phyloP scores from a whole-genome alignment of 2,113 vertebrate genomes.

The Apistogramma diplotaenia region DNA sequence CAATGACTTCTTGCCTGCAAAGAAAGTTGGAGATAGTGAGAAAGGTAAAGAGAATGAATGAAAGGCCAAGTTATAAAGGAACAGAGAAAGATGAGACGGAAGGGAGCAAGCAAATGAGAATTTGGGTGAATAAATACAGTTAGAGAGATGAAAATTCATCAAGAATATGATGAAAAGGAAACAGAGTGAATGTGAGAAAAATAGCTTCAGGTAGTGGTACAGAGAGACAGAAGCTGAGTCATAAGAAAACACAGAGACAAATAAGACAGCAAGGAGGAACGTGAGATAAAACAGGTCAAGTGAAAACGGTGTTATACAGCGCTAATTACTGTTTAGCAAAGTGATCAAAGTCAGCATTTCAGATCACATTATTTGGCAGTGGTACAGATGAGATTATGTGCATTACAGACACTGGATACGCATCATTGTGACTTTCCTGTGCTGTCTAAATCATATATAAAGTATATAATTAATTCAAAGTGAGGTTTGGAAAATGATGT shows the following conservation, averaged over 20 bases:
- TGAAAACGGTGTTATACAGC: slow-evolving; percentile 20
- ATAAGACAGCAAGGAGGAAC: slow-evolving; percentile 33
- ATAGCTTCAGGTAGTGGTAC: background rate
- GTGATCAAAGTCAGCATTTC: slow-evolving; percentile 23
- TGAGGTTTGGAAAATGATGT: background rate
- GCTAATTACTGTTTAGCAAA: slow-evolving; percentile 33
- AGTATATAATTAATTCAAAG: background rate
- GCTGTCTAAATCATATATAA: background rate
- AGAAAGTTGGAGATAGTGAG: slow-evolving; percentile 48
- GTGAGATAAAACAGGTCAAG: background rate
- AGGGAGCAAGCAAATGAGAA: slow-evolving; percentile 49
- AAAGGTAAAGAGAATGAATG: slow-evolving; percentile 40
- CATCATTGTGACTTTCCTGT: background rate
- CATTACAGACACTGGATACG: background rate
- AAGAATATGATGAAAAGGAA: slow-evolving; percentile 17
- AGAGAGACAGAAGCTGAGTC: slow-evolving; percentile 37
- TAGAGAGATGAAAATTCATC: slow-evolving; percentile 18
- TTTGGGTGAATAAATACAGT: slow-evolving; percentile 17
- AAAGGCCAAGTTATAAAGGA: slow-evolving; percentile 28
- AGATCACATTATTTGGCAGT: background rate
- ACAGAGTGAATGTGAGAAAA: slow-evolving; percentile 19
- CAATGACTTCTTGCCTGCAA: slow-evolving; percentile 39
- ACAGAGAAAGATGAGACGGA: slow-evolving; percentile 40
- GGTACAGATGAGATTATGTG: background rate
- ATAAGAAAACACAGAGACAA: slow-evolving; percentile 15